These are phyloP conservation scores for Colaptes auratus DNA, from an alignment of 2,113 vertebrate genomes.

Conservation along the genomic window DNA sequence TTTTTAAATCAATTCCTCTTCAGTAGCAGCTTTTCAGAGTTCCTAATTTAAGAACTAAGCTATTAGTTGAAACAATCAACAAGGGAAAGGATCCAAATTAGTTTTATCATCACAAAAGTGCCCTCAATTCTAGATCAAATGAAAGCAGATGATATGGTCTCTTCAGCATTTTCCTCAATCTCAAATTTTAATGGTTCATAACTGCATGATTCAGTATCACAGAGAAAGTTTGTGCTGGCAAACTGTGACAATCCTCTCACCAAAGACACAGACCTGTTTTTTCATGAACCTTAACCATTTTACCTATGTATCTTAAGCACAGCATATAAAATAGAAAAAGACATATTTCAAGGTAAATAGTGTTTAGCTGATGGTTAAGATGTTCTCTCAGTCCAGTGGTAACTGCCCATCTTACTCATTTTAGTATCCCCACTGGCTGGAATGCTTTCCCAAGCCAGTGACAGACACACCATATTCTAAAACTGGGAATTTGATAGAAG, in stretches of 20 bases:
- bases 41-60: neutral
- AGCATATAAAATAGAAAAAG: neutral
- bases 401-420: neutral
- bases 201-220: neutral
- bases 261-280: neutral
- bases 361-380: neutral
- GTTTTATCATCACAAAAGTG: neutral
- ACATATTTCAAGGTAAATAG: neutral
- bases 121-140: neutral
- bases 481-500: neutral
- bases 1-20: neutral
- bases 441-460: neutral
- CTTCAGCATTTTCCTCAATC: neutral
- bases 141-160: neutral
- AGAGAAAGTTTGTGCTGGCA: neutral
- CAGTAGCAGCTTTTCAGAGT: neutral
- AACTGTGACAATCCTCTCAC: neutral
- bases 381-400: neutral
- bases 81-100: neutral
- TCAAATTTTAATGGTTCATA: neutral
- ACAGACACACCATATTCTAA: neutral
- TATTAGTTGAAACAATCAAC: conserved; percentile 3
- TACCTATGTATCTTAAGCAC: neutral
- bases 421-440: neutral
- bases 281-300: neutral